Conservation (phyloP, 2,797 vertebrate genomes). For the Takifugu ocellatus region DNA sequence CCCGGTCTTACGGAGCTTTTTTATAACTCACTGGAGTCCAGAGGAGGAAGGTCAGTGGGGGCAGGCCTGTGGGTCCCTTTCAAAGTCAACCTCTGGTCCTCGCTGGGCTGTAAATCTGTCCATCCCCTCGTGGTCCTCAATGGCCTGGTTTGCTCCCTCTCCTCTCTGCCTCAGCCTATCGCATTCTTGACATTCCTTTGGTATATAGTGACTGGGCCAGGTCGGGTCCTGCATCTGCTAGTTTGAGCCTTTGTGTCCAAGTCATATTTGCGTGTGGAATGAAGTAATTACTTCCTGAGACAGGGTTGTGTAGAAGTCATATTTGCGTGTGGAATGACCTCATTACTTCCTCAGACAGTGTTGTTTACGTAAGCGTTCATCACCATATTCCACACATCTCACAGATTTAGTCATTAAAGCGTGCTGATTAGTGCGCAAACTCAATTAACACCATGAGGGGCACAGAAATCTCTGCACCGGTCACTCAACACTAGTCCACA, state of each 20-base stretch:
- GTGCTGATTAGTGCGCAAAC: too few relatives aligned
- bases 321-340: slow-evolving; percentile 8
- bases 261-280: slow-evolving; percentile 19
- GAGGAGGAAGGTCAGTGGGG: not conserved
- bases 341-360: not conserved
- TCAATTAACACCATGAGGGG: too few relatives aligned
- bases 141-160: slow-evolving; percentile 36
- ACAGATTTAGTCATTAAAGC: not conserved
- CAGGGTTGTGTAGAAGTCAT: slow-evolving; percentile 4
- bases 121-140: slow-evolving; percentile 38
- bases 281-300: not conserved
- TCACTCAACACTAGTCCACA: too few relatives aligned
- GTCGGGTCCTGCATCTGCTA: slow-evolving; percentile 39
- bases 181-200: slow-evolving; percentile 74
- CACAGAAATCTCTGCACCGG: too few relatives aligned
- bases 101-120: slow-evolving; percentile 62
- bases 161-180: slow-evolving; percentile 38
- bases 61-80: slow-evolving; percentile 21
- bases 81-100: slow-evolving; percentile 37
- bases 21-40: not conserved
- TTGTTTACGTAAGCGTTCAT: not conserved
- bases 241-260: slow-evolving; percentile 8
- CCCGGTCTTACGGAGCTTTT: not conserved
- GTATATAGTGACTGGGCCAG: slow-evolving; percentile 48
- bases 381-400: not conserved